A percentile compares a stretch with the other conserved stretches of the same genome.
Conservation (phyloP, 2,888 invertebrate species). For the Leptothorax acervorum region DNA sequence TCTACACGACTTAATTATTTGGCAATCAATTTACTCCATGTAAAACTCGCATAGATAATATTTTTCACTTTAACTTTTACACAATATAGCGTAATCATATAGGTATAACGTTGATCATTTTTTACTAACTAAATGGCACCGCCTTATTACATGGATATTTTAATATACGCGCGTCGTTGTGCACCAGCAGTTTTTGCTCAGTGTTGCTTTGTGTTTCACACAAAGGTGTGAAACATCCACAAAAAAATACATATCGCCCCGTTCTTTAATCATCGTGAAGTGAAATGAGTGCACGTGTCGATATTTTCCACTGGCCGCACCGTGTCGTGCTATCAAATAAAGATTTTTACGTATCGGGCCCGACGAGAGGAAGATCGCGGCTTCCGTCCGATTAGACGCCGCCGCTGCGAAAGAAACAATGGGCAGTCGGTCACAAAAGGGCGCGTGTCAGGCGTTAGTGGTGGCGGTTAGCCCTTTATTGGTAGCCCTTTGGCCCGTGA, state of each 20-base stretch:
- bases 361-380: slow-evolving; percentile 64
- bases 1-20: not conserved
- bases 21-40: not conserved
- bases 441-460: slow-evolving; percentile 76
- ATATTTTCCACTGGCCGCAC: slow-evolving; percentile 14
- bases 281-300: slow-evolving; percentile 45
- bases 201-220: not conserved
- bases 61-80: not conserved
- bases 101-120: not conserved
- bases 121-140: not conserved
- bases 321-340: slow-evolving; percentile 19
- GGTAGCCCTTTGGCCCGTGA: slow-evolving; percentile 78
- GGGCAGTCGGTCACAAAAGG: slow-evolving; percentile 73
- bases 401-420: slow-evolving; percentile 80
- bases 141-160: not conserved
- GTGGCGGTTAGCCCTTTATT: slow-evolving; percentile 81
- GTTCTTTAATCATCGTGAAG: slow-evolving; percentile 24
- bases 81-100: not conserved
- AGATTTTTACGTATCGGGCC: slow-evolving; percentile 26
- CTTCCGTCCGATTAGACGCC: slow-evolving; percentile 71
- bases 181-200: not conserved
- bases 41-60: not conserved
- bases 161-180: not conserved
- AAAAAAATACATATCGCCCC: not conserved
- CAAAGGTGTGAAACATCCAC: not conserved